Percentiles rank a stretch among this genome's conserved stretches.
phyloP scores from a whole-genome alignment of 2,113 vertebrate genomes.

The Sakesphorus luctuosus region DNA sequence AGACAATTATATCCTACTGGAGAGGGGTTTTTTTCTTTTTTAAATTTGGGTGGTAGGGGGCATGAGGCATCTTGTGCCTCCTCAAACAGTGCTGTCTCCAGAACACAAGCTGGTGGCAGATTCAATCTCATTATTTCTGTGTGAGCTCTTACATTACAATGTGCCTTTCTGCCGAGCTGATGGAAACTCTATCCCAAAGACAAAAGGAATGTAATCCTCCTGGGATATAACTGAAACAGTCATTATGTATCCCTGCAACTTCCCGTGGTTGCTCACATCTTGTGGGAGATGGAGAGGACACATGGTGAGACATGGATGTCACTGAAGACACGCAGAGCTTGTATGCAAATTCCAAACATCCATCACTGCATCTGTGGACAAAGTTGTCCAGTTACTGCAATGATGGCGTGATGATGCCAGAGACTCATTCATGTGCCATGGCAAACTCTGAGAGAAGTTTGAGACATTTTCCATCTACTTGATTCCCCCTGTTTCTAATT shows the following conservation, averaged over 20 bases:
- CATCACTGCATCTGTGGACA: neutral
- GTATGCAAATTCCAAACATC: neutral
- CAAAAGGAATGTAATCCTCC: neutral
- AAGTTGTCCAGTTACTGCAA: neutral
- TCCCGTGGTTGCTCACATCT: neutral
- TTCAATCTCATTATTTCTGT: neutral
- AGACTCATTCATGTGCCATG: neutral
- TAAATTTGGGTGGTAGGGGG: neutral
- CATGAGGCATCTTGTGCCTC: neutral
- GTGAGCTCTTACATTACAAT: neutral
- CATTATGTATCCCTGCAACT: neutral
- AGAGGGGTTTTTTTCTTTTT: neutral
- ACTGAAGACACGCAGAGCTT: neutral
- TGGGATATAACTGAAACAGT: neutral
- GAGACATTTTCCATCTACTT: neutral
- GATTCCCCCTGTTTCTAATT: slow-evolving; percentile 28
- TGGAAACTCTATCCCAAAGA: neutral
- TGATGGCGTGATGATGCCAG: neutral
- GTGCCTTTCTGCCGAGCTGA: neutral
- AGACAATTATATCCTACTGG: neutral
- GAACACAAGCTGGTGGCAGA: neutral
- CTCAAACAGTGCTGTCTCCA: neutral
- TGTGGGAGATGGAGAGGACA: neutral
- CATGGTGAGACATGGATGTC: neutral
- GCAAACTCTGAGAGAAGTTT: neutral